phyloP scores from a whole-genome alignment of 2,113 vertebrate species.

The Pelecanus crispus region DNA sequence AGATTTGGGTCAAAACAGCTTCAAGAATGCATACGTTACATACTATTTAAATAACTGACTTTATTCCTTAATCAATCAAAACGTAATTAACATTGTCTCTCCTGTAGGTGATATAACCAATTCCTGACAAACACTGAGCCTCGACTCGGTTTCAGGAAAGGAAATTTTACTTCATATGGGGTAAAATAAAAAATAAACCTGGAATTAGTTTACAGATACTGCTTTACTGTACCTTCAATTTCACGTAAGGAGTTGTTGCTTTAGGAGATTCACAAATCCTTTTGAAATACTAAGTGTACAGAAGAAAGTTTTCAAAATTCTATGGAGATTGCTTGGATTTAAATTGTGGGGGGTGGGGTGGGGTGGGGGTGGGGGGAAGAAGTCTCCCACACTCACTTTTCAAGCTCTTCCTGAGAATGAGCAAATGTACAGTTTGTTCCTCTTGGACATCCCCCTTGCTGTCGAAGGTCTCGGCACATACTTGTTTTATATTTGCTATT shows the following conservation, averaged over 20 bases:
- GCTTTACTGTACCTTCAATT: background rate
- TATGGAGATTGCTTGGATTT: background rate
- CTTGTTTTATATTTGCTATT: constrained; percentile 99
- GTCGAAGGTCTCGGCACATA: constrained; percentile 94
- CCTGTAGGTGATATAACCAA: background rate
- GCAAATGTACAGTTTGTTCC: constrained; percentile 96
- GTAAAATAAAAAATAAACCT: background rate
- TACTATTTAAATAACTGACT: background rate
- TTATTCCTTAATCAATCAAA: background rate
- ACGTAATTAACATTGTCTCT: background rate
- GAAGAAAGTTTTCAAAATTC: background rate
- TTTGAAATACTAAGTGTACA: background rate
- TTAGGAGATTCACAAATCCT: background rate
- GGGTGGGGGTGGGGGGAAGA: background rate
- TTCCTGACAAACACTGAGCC: background rate
- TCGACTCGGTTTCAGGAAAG: background rate
- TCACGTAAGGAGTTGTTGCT: background rate
- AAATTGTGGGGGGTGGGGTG: background rate
- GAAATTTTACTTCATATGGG: background rate
- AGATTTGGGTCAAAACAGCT: background rate
- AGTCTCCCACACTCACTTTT: constrained; percentile 82
- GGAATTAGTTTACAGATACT: background rate
- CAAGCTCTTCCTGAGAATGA: constrained; percentile 96
- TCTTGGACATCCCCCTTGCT: constrained; percentile 92
- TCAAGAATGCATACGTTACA: background rate